Conservation (phyloP, 2,888 invertebrate genomes). For the Synergus umbraculus region DNA sequence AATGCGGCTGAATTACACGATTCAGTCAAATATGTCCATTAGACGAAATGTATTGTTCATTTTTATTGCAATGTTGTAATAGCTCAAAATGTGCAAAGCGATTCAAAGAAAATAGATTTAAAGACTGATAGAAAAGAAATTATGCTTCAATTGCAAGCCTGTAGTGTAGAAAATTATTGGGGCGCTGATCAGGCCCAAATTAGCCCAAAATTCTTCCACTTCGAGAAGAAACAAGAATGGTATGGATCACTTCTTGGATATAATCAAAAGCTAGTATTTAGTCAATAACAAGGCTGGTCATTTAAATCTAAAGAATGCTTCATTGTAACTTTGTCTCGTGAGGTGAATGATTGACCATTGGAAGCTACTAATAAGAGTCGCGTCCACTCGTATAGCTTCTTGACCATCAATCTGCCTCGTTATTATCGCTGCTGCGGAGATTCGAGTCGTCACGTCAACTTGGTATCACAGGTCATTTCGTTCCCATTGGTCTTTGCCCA, state of each 20-base stretch:
- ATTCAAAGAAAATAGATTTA: background rate
- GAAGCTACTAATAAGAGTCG: constrained; percentile 50
- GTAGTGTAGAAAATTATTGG: too few species aligned
- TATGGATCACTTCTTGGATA: too few species aligned
- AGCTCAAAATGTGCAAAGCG: background rate
- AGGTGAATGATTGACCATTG: background rate
- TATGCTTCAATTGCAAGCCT: background rate
- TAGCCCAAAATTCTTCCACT: too few species aligned
- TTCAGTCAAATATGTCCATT: constrained; percentile 44
- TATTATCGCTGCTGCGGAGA: constrained; percentile 49
- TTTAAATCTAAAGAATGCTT: background rate
- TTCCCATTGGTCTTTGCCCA: constrained; percentile 59
- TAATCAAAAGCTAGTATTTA: background rate
- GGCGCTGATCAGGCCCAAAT: too few species aligned
- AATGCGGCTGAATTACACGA: constrained; percentile 57
- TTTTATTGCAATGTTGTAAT: constrained; percentile 49
- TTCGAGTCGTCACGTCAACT: constrained; percentile 52
- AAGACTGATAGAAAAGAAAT: background rate
- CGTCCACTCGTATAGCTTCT: constrained; percentile 47
- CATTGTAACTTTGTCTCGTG: background rate
- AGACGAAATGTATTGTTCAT: constrained; percentile 60
- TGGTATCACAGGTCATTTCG: constrained; percentile 63
- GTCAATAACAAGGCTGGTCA: background rate
- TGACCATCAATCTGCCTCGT: constrained; percentile 54
- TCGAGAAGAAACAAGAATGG: too few species aligned